Conservation (phyloP, 23 tunicate genomes). For the Phallusia fumigata region DNA sequence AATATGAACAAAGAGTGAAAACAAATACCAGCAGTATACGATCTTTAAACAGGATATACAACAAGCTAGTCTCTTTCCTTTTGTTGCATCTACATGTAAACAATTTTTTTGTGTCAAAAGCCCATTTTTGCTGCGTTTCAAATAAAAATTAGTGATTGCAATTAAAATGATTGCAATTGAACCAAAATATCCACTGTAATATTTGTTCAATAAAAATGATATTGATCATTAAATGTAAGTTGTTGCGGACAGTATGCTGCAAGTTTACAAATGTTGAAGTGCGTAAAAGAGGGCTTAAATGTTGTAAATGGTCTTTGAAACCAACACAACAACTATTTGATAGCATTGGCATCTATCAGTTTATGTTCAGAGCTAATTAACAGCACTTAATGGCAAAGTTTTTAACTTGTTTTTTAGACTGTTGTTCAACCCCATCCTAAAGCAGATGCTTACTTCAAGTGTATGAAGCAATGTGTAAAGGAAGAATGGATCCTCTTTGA, state of each 20-base stretch:
- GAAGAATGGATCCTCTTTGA: not conserved
- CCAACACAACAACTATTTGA: not conserved
- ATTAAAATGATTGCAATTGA: no score
- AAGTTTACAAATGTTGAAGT: not conserved
- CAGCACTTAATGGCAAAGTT: not conserved
- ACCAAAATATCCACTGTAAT: no score
- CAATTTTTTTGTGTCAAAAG: no score
- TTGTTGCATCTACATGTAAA: no score
- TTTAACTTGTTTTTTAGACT: not conserved
- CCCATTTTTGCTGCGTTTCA: no score
- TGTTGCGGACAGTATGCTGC: not conserved
- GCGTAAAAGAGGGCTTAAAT: not conserved
- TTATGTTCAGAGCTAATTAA: no score
- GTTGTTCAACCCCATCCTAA: not conserved
- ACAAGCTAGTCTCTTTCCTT: no score
- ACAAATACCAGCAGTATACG: not conserved
- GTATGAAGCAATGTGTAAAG: not conserved
- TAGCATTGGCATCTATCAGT: no score
- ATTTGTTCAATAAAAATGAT: no score
- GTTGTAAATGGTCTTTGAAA: not conserved
- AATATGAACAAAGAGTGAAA: not conserved
- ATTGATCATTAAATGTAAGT: no score
- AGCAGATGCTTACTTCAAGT: not conserved
- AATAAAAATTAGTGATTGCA: no score
- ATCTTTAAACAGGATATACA: not conserved